phyloP scores from a whole-genome alignment of 2,113 vertebrate genomes.

The Ptyas mucosa region DNA sequence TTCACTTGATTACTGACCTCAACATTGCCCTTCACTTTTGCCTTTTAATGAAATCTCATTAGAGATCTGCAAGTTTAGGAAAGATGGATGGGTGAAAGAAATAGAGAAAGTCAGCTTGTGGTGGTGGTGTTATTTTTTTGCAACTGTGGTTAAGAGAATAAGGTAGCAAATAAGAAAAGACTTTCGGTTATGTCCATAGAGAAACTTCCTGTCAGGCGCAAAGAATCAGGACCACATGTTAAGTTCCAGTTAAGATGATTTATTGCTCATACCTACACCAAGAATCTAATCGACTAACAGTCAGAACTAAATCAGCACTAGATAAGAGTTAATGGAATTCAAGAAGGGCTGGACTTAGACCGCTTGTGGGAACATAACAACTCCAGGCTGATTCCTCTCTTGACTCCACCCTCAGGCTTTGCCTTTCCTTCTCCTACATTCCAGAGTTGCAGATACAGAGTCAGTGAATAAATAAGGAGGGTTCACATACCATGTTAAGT shows the following conservation, averaged over 20 bases:
- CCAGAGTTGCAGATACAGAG: background rate
- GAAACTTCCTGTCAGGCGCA: background rate
- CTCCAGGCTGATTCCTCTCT: background rate
- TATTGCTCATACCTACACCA: background rate
- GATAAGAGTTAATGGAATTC: background rate
- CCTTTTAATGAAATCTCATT: background rate
- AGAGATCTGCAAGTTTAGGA: background rate
- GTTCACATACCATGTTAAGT: background rate
- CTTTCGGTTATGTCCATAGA: background rate
- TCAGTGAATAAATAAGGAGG: background rate
- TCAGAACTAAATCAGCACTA: background rate
- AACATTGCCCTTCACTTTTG: background rate
- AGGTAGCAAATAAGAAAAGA: background rate
- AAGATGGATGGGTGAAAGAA: background rate
- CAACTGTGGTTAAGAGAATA: background rate
- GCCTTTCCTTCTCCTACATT: background rate
- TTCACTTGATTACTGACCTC: background rate
- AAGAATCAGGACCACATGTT: background rate
- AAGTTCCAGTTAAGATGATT: background rate
- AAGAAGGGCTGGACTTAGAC: background rate
- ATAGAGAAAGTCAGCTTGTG: background rate
- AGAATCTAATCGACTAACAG: background rate
- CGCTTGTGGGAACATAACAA: background rate
- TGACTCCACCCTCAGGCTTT: background rate
- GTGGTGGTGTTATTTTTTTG: no score